phyloP scores from a whole-genome alignment of 1,140 invertebrate species.

The Subanguina moxae region DNA sequence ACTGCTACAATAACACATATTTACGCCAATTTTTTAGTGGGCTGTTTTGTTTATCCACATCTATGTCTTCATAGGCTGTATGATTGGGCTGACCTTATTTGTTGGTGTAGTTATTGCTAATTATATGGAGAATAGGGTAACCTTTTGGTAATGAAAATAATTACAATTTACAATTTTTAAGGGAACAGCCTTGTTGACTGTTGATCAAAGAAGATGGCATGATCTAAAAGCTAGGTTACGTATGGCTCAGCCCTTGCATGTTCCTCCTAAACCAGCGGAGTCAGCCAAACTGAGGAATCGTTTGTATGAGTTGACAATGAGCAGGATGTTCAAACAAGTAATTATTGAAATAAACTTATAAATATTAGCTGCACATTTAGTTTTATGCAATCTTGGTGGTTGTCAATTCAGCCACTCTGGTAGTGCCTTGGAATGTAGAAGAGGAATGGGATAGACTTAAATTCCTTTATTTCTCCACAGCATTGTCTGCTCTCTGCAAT shows the following conservation, averaged over 20 bases:
- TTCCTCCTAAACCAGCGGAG: conserved; percentile 79
- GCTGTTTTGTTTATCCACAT: conserved; percentile 92
- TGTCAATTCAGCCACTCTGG: conserved; percentile 54
- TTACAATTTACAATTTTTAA: conserved; percentile 38
- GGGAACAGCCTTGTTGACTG: conserved; percentile 95
- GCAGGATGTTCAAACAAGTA: conserved; percentile 83
- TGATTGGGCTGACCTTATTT: conserved; percentile 97
- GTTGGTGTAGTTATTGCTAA: conserved; percentile 96
- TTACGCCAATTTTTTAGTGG: conserved; percentile 35
- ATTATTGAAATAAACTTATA: conserved; percentile 17
- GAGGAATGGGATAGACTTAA: conserved; percentile 60
- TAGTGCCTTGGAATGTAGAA: conserved; percentile 64
- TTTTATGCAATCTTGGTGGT: conserved; percentile 52
- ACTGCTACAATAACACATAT: neutral
- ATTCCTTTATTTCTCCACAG: conserved; percentile 68
- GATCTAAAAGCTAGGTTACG: conserved; percentile 97
- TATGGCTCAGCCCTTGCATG: conserved; percentile 94
- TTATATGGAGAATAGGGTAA: conserved; percentile 93
- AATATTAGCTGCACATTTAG: conserved; percentile 27
- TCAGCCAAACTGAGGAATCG: conserved; percentile 73
- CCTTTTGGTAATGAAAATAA: neutral
- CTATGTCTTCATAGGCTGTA: conserved; percentile 97
- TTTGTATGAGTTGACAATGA: conserved; percentile 96
- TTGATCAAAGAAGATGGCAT: conserved; percentile 97
- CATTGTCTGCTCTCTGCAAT: conserved; percentile 76